Evolutionary conservation across 2,113 vertebrate genomes (phyloP), one percentile per base, ranked within the genome.

Genomic region (Siniperca chuatsi): DNA sequence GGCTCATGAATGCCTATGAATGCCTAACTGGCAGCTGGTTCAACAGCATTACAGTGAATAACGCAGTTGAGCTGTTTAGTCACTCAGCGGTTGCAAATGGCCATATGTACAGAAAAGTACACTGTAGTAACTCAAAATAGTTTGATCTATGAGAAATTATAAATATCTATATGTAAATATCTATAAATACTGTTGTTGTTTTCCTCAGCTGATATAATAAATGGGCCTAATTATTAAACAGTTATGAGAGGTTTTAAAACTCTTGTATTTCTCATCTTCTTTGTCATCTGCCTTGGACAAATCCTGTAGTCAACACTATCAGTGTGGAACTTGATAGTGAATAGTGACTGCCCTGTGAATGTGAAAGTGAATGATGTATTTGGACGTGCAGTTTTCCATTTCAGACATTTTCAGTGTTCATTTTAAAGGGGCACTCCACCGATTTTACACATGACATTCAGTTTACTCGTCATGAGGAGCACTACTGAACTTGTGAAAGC

Each of bases 21-120:
- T 90, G 83, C 86, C 84, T 57, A 46, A 54, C 78, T 83, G 78
- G 82, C 91, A 92, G 91, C 87, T 93, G 92, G 50, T 90, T 67
- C 37, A 44, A 87, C 85, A 33, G 78, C 66, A 29, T 55, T 54
- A 44, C 66, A 68, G 70, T 75, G 73, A 88, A 50, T 79, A 74
- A 82, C 48, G 15, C 78, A 70, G 33, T 66, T 68, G 73, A 78
- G 57, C 65, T 78, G 55, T 81, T 92, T 66, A 77, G 78, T 85
- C 79, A 79, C 58, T 83, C 64, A 60, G 40, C 12, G 29, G 50
- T 48, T 60, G 44, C 40, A 57, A 68, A 77, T 52, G 70, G 67
- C 12, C 61, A 46, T n/a, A 64, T 60, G n/a, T 67, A 21, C 44
- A 60, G 42, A 79, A 58, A 58, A 21, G 2, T 44, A 6, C 55